Evolutionary conservation across 2,797 vertebrate genomes (phyloP).

Genomic region (Pipistrellus pipistrellus): DNA sequence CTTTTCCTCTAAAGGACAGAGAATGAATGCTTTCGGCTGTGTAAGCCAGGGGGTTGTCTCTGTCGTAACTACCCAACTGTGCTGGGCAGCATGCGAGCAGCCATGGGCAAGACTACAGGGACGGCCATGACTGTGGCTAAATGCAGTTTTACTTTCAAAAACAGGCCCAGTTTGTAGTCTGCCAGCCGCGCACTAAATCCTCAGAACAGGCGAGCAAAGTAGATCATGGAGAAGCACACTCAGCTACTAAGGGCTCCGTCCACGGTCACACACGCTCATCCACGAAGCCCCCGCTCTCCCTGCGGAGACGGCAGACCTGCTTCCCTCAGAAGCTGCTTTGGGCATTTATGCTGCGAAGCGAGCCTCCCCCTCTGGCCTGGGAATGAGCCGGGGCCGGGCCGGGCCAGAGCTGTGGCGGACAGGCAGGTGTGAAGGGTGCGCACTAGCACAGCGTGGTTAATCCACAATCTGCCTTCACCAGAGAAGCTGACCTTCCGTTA

Average conservation of each 20-base stretch:
- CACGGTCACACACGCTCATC: not conserved
- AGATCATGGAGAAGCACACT: not conserved
- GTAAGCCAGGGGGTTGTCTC: not conserved
- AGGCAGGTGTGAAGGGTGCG: conserved; percentile 58
- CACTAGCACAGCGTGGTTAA: conserved; percentile 60
- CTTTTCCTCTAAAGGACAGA: not conserved
- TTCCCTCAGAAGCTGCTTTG: not conserved
- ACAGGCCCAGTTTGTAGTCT: not conserved
- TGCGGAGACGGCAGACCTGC: not conserved
- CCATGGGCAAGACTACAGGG: not conserved
- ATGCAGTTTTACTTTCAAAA: not conserved
- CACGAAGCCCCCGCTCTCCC: accelerated
- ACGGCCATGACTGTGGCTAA: not conserved
- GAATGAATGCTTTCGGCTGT: not conserved
- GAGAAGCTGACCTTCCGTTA: conserved; percentile 72
- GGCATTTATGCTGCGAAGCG: not conserved
- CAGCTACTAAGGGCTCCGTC: not conserved
- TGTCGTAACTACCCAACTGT: not conserved
- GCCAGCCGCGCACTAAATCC: not conserved
- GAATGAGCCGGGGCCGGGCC: not conserved
- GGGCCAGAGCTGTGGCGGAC: not conserved
- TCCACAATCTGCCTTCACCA: conserved; percentile 77
- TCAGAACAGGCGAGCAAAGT: not conserved
- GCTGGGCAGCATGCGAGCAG: not conserved
- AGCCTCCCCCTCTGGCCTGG: not conserved